Evolutionary conservation across 2,888 invertebrate species (phyloP).

Genomic region (Eristalinus aeneus): DNA sequence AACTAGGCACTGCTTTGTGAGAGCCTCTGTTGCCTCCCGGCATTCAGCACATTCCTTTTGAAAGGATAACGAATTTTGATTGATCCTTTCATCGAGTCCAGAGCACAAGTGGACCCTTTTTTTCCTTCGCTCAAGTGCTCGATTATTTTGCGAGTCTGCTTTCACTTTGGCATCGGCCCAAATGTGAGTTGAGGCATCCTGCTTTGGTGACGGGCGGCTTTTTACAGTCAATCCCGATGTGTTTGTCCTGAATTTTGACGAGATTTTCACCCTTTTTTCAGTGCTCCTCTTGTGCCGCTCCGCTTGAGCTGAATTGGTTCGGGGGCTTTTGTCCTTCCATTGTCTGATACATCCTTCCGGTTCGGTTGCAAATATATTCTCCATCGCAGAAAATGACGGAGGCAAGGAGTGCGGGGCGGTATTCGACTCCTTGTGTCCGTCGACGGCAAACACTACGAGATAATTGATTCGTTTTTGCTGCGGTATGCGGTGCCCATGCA

Average conservation of each 20-base stretch:
- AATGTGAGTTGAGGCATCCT: not conserved
- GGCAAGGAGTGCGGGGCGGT: no score
- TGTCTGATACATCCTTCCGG: not conserved
- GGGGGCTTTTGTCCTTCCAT: not conserved
- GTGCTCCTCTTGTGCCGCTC: not conserved
- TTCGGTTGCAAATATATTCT: not conserved
- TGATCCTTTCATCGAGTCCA: constrained; percentile 9
- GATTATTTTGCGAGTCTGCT: not conserved
- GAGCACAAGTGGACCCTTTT: constrained; percentile 6
- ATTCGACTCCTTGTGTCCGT: not conserved
- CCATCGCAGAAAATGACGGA: no score
- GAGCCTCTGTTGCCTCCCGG: not conserved
- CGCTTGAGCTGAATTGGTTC: constrained; percentile 8
- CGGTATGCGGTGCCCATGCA: not conserved
- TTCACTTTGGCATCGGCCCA: constrained; percentile 2
- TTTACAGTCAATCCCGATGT: not conserved
- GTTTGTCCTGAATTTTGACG: not conserved
- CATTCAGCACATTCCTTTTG: not conserved
- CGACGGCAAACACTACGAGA: not conserved
- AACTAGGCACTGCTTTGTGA: not conserved
- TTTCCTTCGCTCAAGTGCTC: not conserved
- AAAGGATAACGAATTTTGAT: constrained; percentile 14
- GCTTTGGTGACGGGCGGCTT: not conserved
- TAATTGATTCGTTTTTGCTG: constrained; percentile 1
- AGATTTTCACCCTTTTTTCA: not conserved